A percentile compares a stretch with the other conserved stretches of the same genome.
phyloP scores from a whole-genome alignment of 30 jellyfish, hydroid and myxozoan genomes.

The Haliclystus octoradiatus region DNA sequence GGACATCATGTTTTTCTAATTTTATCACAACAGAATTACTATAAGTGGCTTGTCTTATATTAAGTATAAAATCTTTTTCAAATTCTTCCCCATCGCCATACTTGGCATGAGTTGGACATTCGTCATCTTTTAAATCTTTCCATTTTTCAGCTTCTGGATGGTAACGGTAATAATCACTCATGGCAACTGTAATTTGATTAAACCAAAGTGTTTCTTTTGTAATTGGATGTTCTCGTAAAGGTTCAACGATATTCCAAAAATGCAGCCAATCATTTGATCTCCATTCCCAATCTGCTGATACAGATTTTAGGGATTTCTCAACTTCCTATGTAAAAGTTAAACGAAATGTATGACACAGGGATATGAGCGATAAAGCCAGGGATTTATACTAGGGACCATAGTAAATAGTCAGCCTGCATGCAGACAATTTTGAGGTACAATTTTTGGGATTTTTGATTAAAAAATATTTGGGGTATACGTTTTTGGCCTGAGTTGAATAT shows the following conservation, averaged over 20 bases:
- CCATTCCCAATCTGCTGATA: constrained; percentile 59
- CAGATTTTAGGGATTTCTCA: constrained; percentile 22
- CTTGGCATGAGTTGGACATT: constrained; percentile 53
- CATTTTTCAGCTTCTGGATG: constrained; percentile 42
- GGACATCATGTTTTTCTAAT: constrained; percentile 48
- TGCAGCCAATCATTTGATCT: constrained; percentile 15
- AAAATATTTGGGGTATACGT: too few relatives aligned
- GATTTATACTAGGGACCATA: not conserved
- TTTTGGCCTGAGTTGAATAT: too few relatives aligned
- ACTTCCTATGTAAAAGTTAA: too few relatives aligned
- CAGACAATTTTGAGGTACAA: too few relatives aligned
- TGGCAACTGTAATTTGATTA: constrained; percentile 69
- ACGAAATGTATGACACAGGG: too few relatives aligned
- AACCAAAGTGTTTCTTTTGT: constrained; percentile 69
- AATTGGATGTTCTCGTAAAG: constrained; percentile 17
- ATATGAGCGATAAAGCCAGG: too few relatives aligned
- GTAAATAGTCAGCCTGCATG: not conserved
- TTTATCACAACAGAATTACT: constrained; percentile 60
- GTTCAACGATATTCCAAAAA: constrained; percentile 21
- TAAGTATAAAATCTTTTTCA: constrained; percentile 51
- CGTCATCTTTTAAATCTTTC: constrained; percentile 25
- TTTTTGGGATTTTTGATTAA: too few relatives aligned
- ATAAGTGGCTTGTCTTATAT: constrained; percentile 56
- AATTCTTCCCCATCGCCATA: constrained; percentile 90
- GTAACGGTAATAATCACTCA: constrained; percentile 37